Evolutionary conservation across 2,888 invertebrate genomes (phyloP), one percentile per base, ranked within the genome.

Genomic region (Branchellion lobata): DNA sequence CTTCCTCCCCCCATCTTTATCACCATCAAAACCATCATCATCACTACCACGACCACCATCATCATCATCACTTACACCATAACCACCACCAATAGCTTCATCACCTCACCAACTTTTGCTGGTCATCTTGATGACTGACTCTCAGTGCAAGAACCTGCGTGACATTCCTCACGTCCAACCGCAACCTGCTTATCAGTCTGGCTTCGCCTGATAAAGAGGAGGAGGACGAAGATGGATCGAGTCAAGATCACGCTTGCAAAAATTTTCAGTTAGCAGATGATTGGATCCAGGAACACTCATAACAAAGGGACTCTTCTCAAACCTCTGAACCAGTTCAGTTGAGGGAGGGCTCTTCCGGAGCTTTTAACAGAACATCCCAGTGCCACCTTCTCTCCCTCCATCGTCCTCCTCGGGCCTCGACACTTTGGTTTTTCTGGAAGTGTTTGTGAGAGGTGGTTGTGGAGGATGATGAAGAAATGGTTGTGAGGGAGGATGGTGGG

Each of bases 241-340:
- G n/a, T n/a, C n/a, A n/a, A n/a, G n/a, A n/a, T n/a, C n/a, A n/a
- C n/a, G n/a, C n/a, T n/a, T n/a, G n/a, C n/a, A n/a, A n/a, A n/a
- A n/a, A n/a, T n/a, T n/a, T n/a, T n/a, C n/a, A n/a, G n/a, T n/a
- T n/a, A n/a, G 40, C 5, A 8, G 40, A 40, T 40, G 40, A 40
- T 40, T 40, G 40, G 40, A 5, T 40, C 5, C 5, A 40, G 8
- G 5, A 8, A 40, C 5, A 40, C 8, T 40, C 5, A 40, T 40
- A 14, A 40, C 14, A 8, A 40, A 40, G 40, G 40, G n/a, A n/a
- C n/a, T n/a, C n/a, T n/a, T n/a, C n/a, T n/a, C n/a, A n/a, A 5
- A 57, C 61, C 61, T 57, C 21, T 57, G 61, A 57, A 57, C 61
- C 61, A 57, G 14, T 8, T 57, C 3, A 57, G 24, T n/a, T 57